Evolutionary conservation across 2,797 vertebrate genomes (phyloP).

Genomic region (Sphenopsis melanotis): DNA sequence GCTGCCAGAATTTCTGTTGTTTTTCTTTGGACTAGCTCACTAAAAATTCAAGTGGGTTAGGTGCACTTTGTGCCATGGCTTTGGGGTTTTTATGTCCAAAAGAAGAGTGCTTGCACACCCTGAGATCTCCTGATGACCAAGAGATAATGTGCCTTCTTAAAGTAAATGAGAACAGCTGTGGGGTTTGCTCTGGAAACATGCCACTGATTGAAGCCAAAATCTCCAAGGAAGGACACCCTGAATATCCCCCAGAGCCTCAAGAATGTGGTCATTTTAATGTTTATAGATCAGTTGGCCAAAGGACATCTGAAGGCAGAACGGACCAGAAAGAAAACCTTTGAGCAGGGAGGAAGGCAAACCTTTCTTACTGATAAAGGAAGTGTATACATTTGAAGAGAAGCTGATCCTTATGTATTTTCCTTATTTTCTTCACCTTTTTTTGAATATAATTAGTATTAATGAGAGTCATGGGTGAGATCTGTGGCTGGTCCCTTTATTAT

Average conservation of each 20-base stretch:
- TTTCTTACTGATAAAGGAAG: background rate
- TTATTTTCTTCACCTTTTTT: background rate
- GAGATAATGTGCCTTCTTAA: background rate
- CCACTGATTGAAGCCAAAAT: background rate
- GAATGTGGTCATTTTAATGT: background rate
- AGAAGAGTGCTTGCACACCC: background rate
- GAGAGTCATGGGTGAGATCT: background rate
- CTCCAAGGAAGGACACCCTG: background rate
- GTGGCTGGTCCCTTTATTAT: background rate
- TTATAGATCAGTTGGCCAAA: background rate
- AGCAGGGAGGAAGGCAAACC: background rate
- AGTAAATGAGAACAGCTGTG: background rate
- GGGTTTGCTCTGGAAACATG: background rate
- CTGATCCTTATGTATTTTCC: background rate
- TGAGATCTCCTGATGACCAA: background rate
- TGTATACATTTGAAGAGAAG: background rate
- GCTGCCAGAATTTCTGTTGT: background rate
- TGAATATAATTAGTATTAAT: background rate
- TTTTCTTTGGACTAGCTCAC: background rate
- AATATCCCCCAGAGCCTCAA: background rate
- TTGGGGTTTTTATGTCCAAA: background rate
- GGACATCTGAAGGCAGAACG: background rate
- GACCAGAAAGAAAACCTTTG: background rate
- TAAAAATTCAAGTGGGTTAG: background rate
- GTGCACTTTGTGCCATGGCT: background rate